A percentile compares a stretch with the other conserved stretches of the same genome.
Evolutionary conservation across 2,888 invertebrate genomes (phyloP).

Genomic region (Trachelus troglodyta): DNA sequence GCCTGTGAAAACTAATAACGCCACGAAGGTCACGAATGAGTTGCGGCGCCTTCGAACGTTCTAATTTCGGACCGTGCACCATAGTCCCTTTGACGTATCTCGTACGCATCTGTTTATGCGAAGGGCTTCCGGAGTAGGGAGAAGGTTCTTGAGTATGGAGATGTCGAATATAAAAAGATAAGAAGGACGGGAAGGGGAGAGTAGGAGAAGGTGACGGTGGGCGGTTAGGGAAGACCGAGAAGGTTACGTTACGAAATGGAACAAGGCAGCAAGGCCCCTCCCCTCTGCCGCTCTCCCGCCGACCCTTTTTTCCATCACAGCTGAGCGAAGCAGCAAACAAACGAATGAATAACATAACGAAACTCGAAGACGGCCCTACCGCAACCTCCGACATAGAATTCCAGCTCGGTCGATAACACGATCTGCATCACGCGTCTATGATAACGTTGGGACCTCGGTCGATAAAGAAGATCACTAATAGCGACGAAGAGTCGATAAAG

Average conservation of each 20-base stretch:
- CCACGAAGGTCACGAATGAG: background rate
- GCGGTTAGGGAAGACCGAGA: conserved; percentile 46
- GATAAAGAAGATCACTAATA: background rate
- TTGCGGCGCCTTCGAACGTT: background rate
- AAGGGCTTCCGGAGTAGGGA: conserved; percentile 31
- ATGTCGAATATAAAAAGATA: background rate
- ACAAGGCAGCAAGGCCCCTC: conserved; percentile 45
- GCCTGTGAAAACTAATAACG: background rate
- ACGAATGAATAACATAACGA: conserved; percentile 32
- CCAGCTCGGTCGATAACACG: conserved; percentile 2
- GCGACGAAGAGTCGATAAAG: background rate
- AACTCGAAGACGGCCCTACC: conserved; percentile 43
- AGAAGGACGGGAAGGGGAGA: conserved; percentile 1
- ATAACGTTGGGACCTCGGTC: background rate
- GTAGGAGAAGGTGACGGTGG: conserved; percentile 16
- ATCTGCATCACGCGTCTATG: background rate
- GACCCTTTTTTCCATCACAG: conserved; percentile 1
- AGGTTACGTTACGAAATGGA: conserved; percentile 59
- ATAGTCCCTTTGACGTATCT: conserved; percentile 17
- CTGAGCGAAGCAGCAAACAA: background rate
- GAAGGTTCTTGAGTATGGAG: background rate
- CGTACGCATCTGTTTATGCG: conserved; percentile 18
- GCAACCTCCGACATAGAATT: conserved; percentile 25
- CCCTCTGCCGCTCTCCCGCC: conserved; percentile 14
- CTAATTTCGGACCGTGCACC: background rate